These are phyloP conservation scores for Chunga burmeisteri DNA, from an alignment of 2,113 vertebrate species.

Conservation along the genomic window DNA sequence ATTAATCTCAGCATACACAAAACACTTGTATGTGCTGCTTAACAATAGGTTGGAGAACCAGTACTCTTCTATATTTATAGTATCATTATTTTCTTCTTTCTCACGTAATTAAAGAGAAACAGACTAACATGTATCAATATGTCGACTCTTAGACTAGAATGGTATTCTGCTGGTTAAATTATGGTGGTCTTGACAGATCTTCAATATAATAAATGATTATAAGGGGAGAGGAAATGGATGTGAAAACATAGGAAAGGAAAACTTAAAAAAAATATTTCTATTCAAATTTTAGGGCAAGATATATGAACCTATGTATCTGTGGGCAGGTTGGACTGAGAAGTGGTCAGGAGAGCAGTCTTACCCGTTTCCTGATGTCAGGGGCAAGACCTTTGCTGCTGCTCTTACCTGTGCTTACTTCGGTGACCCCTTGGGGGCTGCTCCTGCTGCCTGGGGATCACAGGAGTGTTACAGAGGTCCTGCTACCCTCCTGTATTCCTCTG, in stretches of 20 bases:
- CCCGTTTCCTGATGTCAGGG: not conserved
- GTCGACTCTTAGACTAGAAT: not conserved
- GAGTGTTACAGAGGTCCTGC: not conserved
- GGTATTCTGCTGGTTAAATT: not conserved
- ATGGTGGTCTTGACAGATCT: not conserved
- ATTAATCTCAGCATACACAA: constrained; percentile 78
- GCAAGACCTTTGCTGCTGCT: not conserved
- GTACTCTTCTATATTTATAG: constrained; percentile 13
- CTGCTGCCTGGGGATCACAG: not conserved
- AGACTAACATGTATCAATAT: not conserved
- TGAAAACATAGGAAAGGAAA: not conserved
- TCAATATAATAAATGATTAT: not conserved
- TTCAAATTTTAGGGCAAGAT: not conserved
- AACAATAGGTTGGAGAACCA: constrained; percentile 55
- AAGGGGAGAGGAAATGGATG: not conserved
- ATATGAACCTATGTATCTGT: not conserved
- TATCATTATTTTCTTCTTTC: constrained; percentile 31
- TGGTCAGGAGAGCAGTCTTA: not conserved
- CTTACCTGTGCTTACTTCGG: not conserved
- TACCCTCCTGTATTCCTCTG: not conserved
- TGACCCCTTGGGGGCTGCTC: not conserved
- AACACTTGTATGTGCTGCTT: constrained; percentile 72
- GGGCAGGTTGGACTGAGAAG: not conserved
- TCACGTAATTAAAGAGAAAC: not conserved
- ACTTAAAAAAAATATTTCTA: not conserved